Evolutionary conservation across 2,888 invertebrate genomes (phyloP).

Genomic region (Stenurella melanura): DNA sequence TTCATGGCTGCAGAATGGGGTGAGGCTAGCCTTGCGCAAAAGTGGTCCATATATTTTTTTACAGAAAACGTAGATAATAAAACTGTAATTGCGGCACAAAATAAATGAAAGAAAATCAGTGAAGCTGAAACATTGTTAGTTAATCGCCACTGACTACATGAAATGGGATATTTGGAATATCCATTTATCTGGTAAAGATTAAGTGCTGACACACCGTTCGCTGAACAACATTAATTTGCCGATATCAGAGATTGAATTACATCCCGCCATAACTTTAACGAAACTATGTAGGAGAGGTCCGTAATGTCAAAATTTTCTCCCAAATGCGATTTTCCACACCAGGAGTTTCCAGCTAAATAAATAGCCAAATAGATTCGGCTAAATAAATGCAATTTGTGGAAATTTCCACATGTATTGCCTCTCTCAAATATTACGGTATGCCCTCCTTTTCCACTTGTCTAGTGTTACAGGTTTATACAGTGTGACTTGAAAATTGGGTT

Average conservation of each 20-base stretch:
- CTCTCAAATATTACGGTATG: too few species aligned
- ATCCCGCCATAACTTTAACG: constrained; percentile 6
- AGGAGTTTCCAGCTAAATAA: constrained; percentile 13
- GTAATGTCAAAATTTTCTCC: constrained; percentile 9
- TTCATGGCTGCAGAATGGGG: background rate
- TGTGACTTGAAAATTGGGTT: too few species aligned
- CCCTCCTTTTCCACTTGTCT: too few species aligned
- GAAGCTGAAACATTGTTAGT: constrained; percentile 27
- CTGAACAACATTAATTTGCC: constrained; percentile 27
- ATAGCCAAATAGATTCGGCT: background rate
- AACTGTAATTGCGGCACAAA: constrained; percentile 12
- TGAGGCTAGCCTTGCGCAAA: too few species aligned
- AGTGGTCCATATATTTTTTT: background rate
- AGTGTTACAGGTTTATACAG: too few species aligned
- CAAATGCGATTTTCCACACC: background rate
- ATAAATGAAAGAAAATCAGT: constrained; percentile 23
- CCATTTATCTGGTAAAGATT: constrained; percentile 32
- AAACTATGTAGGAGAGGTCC: constrained; percentile 3
- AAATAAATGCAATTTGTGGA: background rate
- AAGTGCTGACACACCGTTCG: constrained; percentile 27
- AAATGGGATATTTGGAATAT: constrained; percentile 29
- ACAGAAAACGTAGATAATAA: constrained; percentile 9
- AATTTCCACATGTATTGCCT: too few species aligned
- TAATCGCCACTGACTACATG: constrained; percentile 24
- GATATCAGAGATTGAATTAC: constrained; percentile 33